phyloP scores from a whole-genome alignment of 2,888 invertebrate species.

The Drosophila suboccidentalis region DNA sequence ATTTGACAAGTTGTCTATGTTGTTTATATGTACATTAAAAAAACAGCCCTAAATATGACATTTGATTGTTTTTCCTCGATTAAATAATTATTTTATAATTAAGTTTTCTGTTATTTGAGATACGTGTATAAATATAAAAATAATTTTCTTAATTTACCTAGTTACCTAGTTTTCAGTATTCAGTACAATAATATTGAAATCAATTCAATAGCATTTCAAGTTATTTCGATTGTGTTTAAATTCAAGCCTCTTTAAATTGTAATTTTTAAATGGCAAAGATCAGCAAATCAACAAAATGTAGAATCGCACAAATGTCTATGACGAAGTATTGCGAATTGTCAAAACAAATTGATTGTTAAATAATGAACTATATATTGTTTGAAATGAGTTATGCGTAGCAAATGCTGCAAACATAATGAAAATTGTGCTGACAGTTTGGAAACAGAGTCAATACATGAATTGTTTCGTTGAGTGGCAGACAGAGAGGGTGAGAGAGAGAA shows the following conservation, averaged over 20 bases:
- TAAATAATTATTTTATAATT: too few relatives aligned
- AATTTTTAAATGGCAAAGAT: conserved; percentile 23
- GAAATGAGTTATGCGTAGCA: conserved; percentile 64
- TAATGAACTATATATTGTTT: conserved; percentile 84
- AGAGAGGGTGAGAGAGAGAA: not conserved
- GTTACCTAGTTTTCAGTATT: not conserved
- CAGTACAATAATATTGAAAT: too few relatives aligned
- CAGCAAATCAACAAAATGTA: conserved; percentile 5
- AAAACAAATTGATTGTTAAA: conserved; percentile 81
- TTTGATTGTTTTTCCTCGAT: too few relatives aligned
- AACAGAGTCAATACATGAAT: conserved; percentile 53
- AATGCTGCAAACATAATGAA: conserved; percentile 51
- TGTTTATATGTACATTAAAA: too few relatives aligned
- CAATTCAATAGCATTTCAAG: not conserved
- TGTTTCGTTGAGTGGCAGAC: conserved; percentile 9
- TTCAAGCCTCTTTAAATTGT: conserved; percentile 9
- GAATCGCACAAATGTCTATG: conserved; percentile 1
- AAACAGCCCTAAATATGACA: too few relatives aligned
- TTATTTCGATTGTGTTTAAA: not conserved
- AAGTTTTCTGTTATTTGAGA: too few relatives aligned
- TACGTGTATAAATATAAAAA: too few relatives aligned
- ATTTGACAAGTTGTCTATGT: too few relatives aligned
- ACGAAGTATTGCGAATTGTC: conserved; percentile 51
- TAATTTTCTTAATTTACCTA: too few relatives aligned
- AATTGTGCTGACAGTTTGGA: conserved; percentile 53